These are phyloP conservation scores for Sycon ciliatum DNA, from an alignment of 37 sponge, comb jelly and placozoan genomes.

Conservation along the genomic window DNA sequence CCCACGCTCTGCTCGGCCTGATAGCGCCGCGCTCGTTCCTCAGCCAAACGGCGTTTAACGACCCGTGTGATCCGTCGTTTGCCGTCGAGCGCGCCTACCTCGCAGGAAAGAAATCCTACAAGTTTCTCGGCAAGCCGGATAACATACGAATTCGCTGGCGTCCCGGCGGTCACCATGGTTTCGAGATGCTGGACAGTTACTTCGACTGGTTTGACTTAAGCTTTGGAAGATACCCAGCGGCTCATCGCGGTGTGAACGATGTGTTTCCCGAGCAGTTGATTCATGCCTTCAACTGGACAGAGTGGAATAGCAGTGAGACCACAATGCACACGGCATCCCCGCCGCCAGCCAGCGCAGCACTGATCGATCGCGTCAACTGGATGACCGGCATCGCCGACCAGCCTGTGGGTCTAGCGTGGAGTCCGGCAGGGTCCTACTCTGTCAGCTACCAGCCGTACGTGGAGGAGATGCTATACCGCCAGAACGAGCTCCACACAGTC, in stretches of 20 bases:
- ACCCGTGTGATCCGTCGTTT: slow-evolving; percentile 12
- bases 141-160: background rate
- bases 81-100: background rate
- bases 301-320: background rate
- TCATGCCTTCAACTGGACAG: background rate
- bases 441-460: background rate
- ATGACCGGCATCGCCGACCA: background rate
- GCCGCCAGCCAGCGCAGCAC: background rate
- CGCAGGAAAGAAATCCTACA: background rate
- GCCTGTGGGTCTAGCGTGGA: background rate
- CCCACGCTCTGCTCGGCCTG: slow-evolving; percentile 9
- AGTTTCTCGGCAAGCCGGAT: background rate
- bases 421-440: slow-evolving; percentile 1
- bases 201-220: slow-evolving; percentile 1
- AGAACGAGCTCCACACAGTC: background rate
- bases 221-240: background rate
- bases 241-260: background rate
- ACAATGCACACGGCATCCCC: background rate
- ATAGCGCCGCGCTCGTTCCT: background rate
- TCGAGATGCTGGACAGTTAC: background rate
- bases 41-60: background rate
- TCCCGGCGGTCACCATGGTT: background rate
- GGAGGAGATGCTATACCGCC: background rate
- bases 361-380: background rate
- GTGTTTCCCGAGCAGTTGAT: background rate